Evolutionary conservation across 37 sponge, comb jelly and placozoan species (phyloP), one percentile per base, ranked within the genome.

Genomic region (Sycon ciliatum): DNA sequence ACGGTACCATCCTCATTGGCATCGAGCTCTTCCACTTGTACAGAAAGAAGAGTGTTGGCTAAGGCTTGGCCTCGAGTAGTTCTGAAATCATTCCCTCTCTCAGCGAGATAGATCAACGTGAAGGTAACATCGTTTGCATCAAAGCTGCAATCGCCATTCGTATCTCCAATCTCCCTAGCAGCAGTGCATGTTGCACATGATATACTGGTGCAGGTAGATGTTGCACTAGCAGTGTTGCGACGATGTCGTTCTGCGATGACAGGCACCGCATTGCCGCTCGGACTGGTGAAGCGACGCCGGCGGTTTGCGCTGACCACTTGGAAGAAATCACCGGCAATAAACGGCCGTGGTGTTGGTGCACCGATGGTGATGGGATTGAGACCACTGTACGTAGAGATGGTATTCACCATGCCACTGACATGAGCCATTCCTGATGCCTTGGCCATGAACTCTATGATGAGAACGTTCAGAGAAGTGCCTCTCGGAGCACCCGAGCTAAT

Each of bases 81-180:
- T 0, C 66, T 55, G 74, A 88, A 88, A 31, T 79, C 68, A 36
- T 66, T 58, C 26, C 68, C 76, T 34, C 56, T 49, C 20, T 52
- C 71, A 23, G 73, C 46, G 31, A 68, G 16, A 54, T 84, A 88
- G 27, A 37, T 39, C 32, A 74, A 81, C 4, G 83, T 55, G 1
- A 57, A 35, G 46, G 76, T 64, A 3, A 52, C 83, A 71, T 90
- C 91, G 24, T 67, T 55, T 0, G 69, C 72, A 39, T 81, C 77
- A 65, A 90, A 83, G 2, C 65, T 46, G 32, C 86, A 79, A 61
- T 90, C 73, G 3, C 83, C 83, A 67, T 90, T 69, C 33, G 78
- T 71, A 73, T 90, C 91, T 27, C 91, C 91, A 4, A 69, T 66
- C 22, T 83, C 64, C 0, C 30, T 40, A 9, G 11, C 63, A 7